Evolutionary conservation across 2,113 vertebrate genomes (phyloP), one percentile per base, ranked within the genome.

Genomic region (Brachyistius frenatus): DNA sequence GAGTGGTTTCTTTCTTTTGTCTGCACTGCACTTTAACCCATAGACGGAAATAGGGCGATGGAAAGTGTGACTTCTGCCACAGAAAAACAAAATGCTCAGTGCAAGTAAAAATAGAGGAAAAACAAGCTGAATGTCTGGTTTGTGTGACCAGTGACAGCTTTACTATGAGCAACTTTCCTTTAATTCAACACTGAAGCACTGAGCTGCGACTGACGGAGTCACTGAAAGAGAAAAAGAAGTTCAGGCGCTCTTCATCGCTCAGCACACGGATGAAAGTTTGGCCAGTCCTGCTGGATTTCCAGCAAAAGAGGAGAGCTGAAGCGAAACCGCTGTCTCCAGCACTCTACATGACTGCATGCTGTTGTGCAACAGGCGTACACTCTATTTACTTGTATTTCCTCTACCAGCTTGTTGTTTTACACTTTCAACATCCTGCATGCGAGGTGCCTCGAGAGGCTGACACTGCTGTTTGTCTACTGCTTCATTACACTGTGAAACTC

Each of bases 1-100:
- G 80, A 89, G 87, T 80, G 79, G 83, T 93, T 89, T 86, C 79
- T 90, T 83, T 88, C 88, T 90, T 88, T 93, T 91, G 86, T 92
- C 76, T 88, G 76, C 68, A n/a, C 62, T 80, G 82, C 85, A 90
- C 86, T 93, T 90, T 86, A 84, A 88, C 87, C 87, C 89, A 88
- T 62, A 81, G 65, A 87, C 71, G 66, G 84, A 91, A 91, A 90
- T 89, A 89, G 78, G 55, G 67, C 63, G 54, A 35, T 83, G 85
- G 83, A 90, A 90, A 89, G 86, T 88, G 86, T 93, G 86, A 91
- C 90, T 91, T 83, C 37, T 89, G 86, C 83, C 83, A 81, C 84
- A 87, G 76, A 76, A 81, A 86, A 88, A 86, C 65, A 66, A 80
- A 75, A 71, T 78, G 76, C 70, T 81, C 88, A 83, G 16, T 37